Evolutionary conservation across 2,113 vertebrate genomes (phyloP), one percentile per base, ranked within the genome.

Genomic region (Oncorhynchus masou): DNA sequence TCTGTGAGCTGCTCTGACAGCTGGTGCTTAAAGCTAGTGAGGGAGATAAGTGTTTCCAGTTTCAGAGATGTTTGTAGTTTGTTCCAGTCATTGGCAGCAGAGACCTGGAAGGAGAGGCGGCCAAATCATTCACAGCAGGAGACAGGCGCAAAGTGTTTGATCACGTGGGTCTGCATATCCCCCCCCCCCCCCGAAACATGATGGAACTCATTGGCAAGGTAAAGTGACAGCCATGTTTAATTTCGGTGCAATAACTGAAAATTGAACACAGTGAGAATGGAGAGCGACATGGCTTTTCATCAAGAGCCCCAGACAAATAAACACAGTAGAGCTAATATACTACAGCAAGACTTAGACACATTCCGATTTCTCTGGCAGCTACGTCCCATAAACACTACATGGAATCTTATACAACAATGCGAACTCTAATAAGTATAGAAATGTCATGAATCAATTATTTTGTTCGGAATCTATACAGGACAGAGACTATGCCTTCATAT

Each of bases 191-290:
- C 83, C 65, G 2, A 59, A 80, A 82, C 49, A 69, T 86, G 88
- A 92, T 83, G 86, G 87, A 92, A 73, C 78, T 88, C 64, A 74
- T 25, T 85, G 84, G 71, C 83, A 91, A 90, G 74, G 74, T 68
- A 86, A 88, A 78, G 78, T 85, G 91, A 89, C 88, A 90, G 82
- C 71, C 62, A 60, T 83, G 81, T 90, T 92, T 87, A 89, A 92
- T 91, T 89, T 90, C 74, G 81, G 57, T 57, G 81, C 83, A 87
- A 89, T 86, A 90, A 85, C 70, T 65, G 68, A 88, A 90, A 85
- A 90, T 83, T 85, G 74, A 89, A 91, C 70, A 78, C 71, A 31
- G 77, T 76, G 81, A 89, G 82, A 82, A 88, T 75, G 64, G 39
- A 9, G 27, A 62, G 64, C 2, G 77, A 87, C 79, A 84, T 0